A percentile compares a stretch with the other conserved stretches of the same genome.
These are phyloP conservation scores for Chrysochloris asiatica DNA, from an alignment of 2,113 vertebrate genomes.

Conservation along the genomic window DNA sequence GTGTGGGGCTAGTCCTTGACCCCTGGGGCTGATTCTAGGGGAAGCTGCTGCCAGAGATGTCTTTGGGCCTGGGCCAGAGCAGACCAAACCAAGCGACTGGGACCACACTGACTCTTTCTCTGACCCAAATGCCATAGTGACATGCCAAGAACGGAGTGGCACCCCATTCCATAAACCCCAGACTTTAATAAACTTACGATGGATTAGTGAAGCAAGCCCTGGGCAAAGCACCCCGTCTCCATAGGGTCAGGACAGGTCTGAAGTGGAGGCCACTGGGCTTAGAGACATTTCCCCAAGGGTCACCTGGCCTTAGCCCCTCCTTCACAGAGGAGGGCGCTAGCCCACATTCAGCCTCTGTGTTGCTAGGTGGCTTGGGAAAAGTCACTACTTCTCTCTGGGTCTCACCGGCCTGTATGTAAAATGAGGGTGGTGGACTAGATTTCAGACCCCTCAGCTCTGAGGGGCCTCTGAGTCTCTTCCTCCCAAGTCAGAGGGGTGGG, in stretches of 20 bases:
- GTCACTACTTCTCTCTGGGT: conserved; percentile 19
- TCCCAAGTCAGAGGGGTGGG: conserved; percentile 14
- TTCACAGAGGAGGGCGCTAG: neutral
- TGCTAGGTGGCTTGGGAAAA: neutral
- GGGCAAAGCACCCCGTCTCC: neutral
- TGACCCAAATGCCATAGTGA: neutral
- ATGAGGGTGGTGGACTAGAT: neutral
- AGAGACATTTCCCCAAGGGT: neutral
- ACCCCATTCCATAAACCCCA: neutral
- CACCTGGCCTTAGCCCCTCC: neutral
- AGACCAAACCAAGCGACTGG: neutral
- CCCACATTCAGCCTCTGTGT: neutral
- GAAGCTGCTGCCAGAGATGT: neutral
- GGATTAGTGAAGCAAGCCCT: neutral
- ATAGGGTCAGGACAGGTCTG: neutral
- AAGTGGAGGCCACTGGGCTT: neutral
- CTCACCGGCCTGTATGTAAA: neutral
- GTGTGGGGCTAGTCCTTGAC: too few relatives aligned
- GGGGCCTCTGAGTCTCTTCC: neutral
- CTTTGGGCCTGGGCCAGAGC: neutral
- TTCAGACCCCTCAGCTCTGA: neutral
- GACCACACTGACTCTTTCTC: neutral
- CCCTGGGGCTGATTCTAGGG: conserved; percentile 36
- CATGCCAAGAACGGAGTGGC: neutral
- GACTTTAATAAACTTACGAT: neutral